Evolutionary conservation across 2,888 invertebrate genomes (phyloP).

Genomic region (Caenorhabditis japonica): DNA sequence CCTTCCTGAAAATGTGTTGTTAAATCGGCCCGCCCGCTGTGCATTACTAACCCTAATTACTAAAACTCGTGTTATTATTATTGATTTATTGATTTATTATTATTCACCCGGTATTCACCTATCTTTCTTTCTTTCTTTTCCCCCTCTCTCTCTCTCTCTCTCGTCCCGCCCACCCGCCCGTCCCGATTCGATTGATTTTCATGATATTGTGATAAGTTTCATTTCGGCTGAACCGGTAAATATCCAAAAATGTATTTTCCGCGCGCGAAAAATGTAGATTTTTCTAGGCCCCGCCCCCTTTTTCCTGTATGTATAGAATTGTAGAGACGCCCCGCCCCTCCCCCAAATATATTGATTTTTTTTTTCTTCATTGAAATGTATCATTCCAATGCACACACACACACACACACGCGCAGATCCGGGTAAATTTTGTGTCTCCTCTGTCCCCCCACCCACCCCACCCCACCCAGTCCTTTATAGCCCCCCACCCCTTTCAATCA

Average conservation of each 20-base stretch:
- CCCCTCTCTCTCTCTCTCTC: conserved; percentile 4
- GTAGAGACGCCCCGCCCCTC: conserved; percentile 16
- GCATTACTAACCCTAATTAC: not conserved
- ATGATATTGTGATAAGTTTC: conserved; percentile 41
- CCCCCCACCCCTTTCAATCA: too few species aligned
- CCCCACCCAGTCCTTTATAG: too few species aligned
- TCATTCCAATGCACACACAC: too few species aligned
- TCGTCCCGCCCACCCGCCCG: conserved; percentile 8
- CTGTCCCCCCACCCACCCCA: too few species aligned
- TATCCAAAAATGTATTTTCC: not conserved
- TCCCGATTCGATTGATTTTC: too few species aligned
- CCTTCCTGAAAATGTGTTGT: not conserved
- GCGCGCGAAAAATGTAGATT: not conserved
- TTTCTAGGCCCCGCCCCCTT: not conserved
- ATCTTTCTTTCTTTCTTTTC: not conserved
- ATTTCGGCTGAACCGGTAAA: conserved; percentile 14
- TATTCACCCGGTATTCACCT: conserved; percentile 35
- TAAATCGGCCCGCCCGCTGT: too few species aligned
- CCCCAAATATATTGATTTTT: not conserved
- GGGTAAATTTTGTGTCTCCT: too few species aligned
- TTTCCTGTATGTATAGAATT: conserved; percentile 38
- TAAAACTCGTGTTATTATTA: not conserved
- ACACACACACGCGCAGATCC: too few species aligned
- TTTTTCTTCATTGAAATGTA: conserved; percentile 21
- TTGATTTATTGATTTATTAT: conserved; percentile 9